Evolutionary conservation across 2,797 vertebrate genomes (phyloP).

Genomic region (Aythya fuligula): DNA sequence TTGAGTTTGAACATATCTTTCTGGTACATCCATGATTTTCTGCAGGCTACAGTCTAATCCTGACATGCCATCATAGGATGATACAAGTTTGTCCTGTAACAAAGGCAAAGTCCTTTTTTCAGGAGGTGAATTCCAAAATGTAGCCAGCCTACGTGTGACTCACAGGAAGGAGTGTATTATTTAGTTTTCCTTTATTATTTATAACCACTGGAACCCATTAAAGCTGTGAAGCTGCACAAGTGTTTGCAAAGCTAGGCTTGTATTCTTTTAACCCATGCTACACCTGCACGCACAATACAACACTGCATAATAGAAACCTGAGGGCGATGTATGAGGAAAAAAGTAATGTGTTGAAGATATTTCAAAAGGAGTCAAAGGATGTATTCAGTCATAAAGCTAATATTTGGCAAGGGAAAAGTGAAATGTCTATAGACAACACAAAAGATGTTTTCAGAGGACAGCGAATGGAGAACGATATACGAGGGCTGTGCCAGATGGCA

Average conservation of each 20-base stretch:
- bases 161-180: background rate
- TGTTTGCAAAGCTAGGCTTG: background rate
- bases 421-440: background rate
- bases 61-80: background rate
- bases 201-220: background rate
- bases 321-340: background rate
- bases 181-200: constrained; percentile 25
- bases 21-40: background rate
- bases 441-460: background rate
- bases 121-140: background rate
- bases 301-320: background rate
- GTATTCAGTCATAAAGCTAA: constrained; percentile 15
- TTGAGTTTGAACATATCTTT: background rate
- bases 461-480: background rate
- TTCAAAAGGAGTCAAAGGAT: background rate
- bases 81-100: background rate
- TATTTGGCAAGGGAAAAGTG: constrained; percentile 27
- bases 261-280: background rate
- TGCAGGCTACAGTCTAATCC: background rate
- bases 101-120: background rate
- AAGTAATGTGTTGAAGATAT: background rate
- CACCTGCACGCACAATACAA: background rate
- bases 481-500: background rate
- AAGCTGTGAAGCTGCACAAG: background rate
- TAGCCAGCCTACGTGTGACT: background rate